phyloP scores from a whole-genome alignment of 2,797 vertebrate genomes.

The Austrolebias charrua region DNA sequence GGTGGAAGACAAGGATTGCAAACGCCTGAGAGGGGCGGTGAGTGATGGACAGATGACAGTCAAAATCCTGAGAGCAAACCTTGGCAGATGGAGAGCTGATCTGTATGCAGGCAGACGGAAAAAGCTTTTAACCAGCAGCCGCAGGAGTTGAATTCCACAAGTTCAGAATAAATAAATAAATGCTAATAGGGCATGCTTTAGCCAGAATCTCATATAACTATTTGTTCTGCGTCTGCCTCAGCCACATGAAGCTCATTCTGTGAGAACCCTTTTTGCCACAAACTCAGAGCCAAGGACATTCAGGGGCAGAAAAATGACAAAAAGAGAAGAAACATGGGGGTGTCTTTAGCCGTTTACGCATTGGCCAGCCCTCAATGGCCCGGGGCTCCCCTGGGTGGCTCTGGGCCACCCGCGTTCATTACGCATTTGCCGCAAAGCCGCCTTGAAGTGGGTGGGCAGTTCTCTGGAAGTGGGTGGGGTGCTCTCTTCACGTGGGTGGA shows the following conservation, averaged over 20 bases:
- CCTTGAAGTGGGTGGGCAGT: too few relatives aligned
- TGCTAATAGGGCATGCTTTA: constrained; percentile 7
- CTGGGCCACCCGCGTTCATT: too few relatives aligned
- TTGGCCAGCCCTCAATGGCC: too few relatives aligned
- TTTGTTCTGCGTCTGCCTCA: constrained; percentile 12
- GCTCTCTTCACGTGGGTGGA: too few relatives aligned
- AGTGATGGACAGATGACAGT: constrained; percentile 7
- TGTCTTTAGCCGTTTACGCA: too few relatives aligned
- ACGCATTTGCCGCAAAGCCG: too few relatives aligned
- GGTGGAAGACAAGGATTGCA: not conserved
- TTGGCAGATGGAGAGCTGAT: constrained; percentile 22
- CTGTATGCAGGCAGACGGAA: constrained; percentile 24
- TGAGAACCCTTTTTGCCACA: not conserved
- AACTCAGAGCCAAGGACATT: not conserved
- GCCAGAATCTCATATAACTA: not conserved
- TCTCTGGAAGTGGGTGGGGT: too few relatives aligned
- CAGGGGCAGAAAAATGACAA: not conserved
- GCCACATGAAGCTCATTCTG: not conserved
- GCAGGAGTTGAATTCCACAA: not conserved
- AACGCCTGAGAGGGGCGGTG: constrained; percentile 10
- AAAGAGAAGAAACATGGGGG: not conserved
- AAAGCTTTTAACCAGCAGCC: constrained; percentile 27
- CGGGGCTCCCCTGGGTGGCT: too few relatives aligned
- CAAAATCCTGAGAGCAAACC: constrained; percentile 13
- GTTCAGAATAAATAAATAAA: constrained; percentile 7